Evolutionary conservation across 2,113 vertebrate species (phyloP).

Genomic region (Pituophis catenifer): DNA sequence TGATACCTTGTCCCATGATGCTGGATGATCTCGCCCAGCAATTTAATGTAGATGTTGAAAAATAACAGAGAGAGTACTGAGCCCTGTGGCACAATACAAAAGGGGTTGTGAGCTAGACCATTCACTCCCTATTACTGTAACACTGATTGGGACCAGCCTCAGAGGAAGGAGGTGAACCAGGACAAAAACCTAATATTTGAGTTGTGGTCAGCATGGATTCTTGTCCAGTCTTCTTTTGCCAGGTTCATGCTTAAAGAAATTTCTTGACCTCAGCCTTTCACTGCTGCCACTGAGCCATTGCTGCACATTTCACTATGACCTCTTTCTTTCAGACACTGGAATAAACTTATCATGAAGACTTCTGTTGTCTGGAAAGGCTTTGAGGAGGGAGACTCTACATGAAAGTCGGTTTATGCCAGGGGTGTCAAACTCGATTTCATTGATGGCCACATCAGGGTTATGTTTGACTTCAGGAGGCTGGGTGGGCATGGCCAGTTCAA

Average conservation of each 20-base stretch:
- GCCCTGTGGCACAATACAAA: background rate
- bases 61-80: background rate
- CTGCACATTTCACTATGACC: background rate
- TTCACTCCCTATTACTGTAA: background rate
- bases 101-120: background rate
- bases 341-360: background rate
- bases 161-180: background rate
- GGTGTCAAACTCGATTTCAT: too few species aligned
- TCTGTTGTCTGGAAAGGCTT: background rate
- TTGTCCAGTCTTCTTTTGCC: background rate
- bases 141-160: background rate
- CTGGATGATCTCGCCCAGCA: background rate
- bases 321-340: background rate
- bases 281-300: background rate
- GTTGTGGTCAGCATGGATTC: background rate
- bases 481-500: too few species aligned
- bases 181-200: background rate
- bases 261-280: background rate
- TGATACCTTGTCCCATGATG: background rate
- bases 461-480: too few species aligned
- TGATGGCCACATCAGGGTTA: too few species aligned
- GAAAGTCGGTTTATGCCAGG: background rate
- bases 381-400: background rate
- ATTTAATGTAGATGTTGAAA: background rate
- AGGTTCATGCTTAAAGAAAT: background rate